Conservation (phyloP, 2,797 vertebrate species). For the Siniperca scherzeri region DNA sequence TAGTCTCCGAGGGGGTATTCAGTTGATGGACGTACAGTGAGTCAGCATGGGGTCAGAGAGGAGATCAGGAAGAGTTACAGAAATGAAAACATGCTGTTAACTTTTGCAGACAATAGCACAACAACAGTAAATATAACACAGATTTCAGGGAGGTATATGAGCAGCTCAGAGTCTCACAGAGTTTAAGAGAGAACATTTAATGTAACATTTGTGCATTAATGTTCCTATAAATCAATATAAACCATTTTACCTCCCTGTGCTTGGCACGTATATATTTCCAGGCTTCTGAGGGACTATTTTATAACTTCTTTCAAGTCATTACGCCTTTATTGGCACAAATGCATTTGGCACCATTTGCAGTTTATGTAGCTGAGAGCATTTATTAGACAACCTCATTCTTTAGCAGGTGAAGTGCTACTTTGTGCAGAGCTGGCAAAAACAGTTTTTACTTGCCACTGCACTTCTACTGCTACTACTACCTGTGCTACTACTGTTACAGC, state of each 20-base stretch:
- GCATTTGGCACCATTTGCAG: constrained; percentile 42
- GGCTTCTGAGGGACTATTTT: neutral
- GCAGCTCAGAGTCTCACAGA: neutral
- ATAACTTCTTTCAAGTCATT: constrained; percentile 29
- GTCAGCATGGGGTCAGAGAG: neutral
- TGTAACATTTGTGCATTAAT: neutral
- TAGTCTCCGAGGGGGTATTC: neutral
- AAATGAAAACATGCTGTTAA: neutral
- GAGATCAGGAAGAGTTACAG: neutral
- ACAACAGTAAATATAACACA: neutral
- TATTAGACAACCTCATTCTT: constrained; percentile 17
- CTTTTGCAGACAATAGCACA: neutral
- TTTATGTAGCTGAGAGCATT: constrained; percentile 32
- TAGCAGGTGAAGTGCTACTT: constrained; percentile 11
- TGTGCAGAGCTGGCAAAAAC: constrained; percentile 12
- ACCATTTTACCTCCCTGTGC: neutral
- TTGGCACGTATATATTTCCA: neutral
- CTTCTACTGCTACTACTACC: neutral
- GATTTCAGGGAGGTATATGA: neutral
- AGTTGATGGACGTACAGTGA: neutral
- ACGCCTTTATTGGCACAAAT: constrained; percentile 24
- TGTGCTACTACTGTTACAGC: neutral
- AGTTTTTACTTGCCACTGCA: neutral
- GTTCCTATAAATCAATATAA: constrained; percentile 27
- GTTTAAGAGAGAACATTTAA: neutral